Conservation (phyloP, 1,140 invertebrate genomes). For the Diabrotica virgifera region DNA sequence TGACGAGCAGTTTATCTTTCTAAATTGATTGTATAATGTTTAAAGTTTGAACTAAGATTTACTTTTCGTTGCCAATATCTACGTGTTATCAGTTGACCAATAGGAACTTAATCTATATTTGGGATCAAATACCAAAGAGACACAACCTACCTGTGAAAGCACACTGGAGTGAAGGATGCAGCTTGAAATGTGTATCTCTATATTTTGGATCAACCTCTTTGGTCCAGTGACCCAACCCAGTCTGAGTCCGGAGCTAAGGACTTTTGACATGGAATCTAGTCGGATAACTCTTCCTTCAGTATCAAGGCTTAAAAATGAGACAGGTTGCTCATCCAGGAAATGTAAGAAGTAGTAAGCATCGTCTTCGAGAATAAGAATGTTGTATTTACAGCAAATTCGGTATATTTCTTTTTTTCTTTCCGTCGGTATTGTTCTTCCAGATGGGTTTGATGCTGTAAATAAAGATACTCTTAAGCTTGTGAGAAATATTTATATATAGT, state of each 20-base stretch:
- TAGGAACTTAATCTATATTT: no score
- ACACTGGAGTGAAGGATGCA: conserved; percentile 70
- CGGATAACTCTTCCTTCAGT: conserved; percentile 72
- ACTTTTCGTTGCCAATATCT: no score
- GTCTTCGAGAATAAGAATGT: conserved; percentile 77
- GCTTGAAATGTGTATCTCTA: conserved; percentile 70
- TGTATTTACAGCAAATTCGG: conserved; percentile 68
- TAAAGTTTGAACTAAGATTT: no score
- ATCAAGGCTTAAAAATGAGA: conserved; percentile 73
- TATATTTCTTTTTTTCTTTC: conserved; percentile 70
- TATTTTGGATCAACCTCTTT: conserved; percentile 55
- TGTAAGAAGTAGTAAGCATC: conserved; percentile 79
- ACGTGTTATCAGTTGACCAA: no score
- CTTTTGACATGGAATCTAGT: conserved; percentile 79
- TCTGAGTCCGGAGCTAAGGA: conserved; percentile 68
- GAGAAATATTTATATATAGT: no score
- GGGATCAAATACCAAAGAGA: no score
- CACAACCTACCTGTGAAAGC: conserved; percentile 58
- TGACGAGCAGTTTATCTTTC: no score
- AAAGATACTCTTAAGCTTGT: not conserved
- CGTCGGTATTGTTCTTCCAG: conserved; percentile 63
- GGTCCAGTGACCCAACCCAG: conserved; percentile 71
- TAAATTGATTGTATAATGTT: no score
- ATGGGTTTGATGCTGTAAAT: conserved; percentile 60
- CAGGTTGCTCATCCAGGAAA: conserved; percentile 59